Evolutionary conservation across 2,797 vertebrate species (phyloP), one percentile per base, ranked within the genome.

Genomic region (Valencia hispanica): DNA sequence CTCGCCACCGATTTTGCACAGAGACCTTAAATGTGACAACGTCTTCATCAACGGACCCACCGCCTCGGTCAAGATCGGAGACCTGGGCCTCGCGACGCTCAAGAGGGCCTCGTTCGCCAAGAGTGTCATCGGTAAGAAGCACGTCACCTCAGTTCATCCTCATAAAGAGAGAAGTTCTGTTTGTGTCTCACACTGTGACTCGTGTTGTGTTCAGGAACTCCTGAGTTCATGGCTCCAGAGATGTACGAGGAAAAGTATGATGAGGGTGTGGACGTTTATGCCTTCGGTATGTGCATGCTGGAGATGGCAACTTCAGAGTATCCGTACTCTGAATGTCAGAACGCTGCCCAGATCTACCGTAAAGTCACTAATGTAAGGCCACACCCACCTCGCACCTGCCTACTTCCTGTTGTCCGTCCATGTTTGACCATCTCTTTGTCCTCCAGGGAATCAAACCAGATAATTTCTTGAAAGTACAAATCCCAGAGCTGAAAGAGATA

Each of bases 181-280:
- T 55, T 27, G 25, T 39, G 48, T 53, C 48, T 72, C 39, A 43
- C 36, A 15, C 3, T 61, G 3, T 59, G 36, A 22, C n/a, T 65
- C 30, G 41, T 78, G 89, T 5, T 82, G 68, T 5, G 0, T 81
- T 83, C 92, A 99, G 98, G 98, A 51, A 99, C 98, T 25, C 98
- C 98, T 0, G 98, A 99, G 89, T 99, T 99, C 92, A 99, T 99
- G 97, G 98, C 98, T 0, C 98, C 98, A 0, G 98, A 99, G 93
- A 99, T 99, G 98, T 99, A 99, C 0, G 98, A 99, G 84, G 98
- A 99, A 91, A 97, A 97, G 81, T 99, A 99, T 0, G 96, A 99
- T 0, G 98, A 99, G 89, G 97, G 96, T 0, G 98, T 99, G 89
- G 98, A 99, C 0, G 95, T 99, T 27, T 99, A 99, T 0, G 98